Evolutionary conservation across 2,113 vertebrate genomes (phyloP), one percentile per base, ranked within the genome.

Genomic region (Lophochroa leadbeateri): DNA sequence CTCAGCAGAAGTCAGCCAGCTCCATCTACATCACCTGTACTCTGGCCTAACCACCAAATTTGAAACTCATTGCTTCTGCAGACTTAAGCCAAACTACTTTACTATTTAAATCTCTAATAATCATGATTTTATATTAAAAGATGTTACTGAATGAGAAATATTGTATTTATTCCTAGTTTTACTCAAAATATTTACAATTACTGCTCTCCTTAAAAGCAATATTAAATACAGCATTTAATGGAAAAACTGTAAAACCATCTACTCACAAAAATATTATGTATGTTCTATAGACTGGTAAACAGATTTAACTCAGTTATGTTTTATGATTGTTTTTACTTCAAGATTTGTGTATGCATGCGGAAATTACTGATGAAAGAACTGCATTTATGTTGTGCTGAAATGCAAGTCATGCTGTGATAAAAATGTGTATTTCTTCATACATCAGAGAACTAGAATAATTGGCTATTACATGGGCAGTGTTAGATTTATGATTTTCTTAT

Each of bases 361-460:
- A 94, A 93, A 97, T 86, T 61, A 72, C 86, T 89, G 90, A 93
- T 92, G 61, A 95, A 94, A 97, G 85, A 88, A 95, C 17, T 72
- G 86, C 88, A 72, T 93, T 95, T 91, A 86, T 92, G 39, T 68
- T 78, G 80, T 16, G 10, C 47, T 83, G 61, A 92, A 84, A 78
- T 80, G 12, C 52, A 91, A 88, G 67, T 93, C 96, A 90, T 65
- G 86, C 86, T 94, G 95, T 84, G 95, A 96, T 84, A 86, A 95
- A 95, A 95, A 88, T 35, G 28, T 63, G 70, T 68, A 68, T 82
- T 95, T 90, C 88, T 94, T 95, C 82, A 93, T 72, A 96, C 72
- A 88, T 93, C 88, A 96, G 80, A 96, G 92, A 92, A 86, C 64
- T 78, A 83, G 61, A 96, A 95, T 96, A 96, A 96, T 86, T 93